Evolutionary conservation across 92 coral and sea anemone genomes (phyloP), one percentile per base, ranked within the genome.

Genomic region (Palythoa grandis): DNA sequence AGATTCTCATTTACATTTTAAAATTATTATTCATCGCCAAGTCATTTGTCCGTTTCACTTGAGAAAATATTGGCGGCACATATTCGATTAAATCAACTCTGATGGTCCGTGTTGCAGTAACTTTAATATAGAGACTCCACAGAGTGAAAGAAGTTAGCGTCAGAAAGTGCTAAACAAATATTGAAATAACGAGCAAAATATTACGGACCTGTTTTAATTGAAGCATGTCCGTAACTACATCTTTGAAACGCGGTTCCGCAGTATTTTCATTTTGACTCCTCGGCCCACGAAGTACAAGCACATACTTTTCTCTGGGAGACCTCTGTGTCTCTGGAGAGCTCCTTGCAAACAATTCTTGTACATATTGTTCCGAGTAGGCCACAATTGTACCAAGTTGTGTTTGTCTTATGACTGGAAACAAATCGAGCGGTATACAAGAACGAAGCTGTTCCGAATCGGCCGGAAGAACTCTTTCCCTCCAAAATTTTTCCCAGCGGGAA

Each of bases 211-310:
- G 99, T 84, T 94, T 92, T 67, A 96, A 90, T 73, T 90, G 96
- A 39, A 96, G 93, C 93, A 96, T 95, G 78, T 96, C 99, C 23
- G 98, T 93, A 17, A 96, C 94, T 22, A 96, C 99, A 74, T 93
- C 98, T 65, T 92, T 95, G 87, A 96, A 96, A 72, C 87, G 87
- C 38, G 94, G 93, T 72, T 96, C 98, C 7, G 92, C 70, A 16
- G 88, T 92, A 11, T 72, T 91, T 73, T 89, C 88, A 38, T 88
- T 84, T 57, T 83, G 93, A 6, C 88, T 89, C 75, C 87, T 90
- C 54, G 95, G 97, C 11, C 97, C 92, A 3, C 95, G 96, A 52
- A 96, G 95, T 29, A 96, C 83, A 76, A 96, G 88, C 16, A 94
- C 98, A 84, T 90, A 96, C 3, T 97, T 93, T 52, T 92, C 95